Conservation (phyloP, 2,888 invertebrate species). For the Maniola hyperantus region DNA sequence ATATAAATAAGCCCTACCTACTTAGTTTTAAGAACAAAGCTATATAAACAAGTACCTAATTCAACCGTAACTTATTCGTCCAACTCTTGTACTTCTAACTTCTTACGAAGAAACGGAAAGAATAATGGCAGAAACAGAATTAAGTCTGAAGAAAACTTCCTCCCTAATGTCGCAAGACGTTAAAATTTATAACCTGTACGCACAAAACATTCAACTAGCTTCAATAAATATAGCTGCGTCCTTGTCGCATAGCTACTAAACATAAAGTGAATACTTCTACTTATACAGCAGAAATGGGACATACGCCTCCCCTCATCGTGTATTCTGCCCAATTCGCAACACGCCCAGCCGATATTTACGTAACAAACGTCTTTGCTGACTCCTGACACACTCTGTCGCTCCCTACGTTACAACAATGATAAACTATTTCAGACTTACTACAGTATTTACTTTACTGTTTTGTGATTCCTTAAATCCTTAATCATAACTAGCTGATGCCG, state of each 20-base stretch:
- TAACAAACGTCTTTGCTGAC: slow-evolving; percentile 73
- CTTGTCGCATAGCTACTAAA: slow-evolving; percentile 46
- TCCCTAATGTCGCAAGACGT: slow-evolving; percentile 3
- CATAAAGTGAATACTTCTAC: slow-evolving; percentile 68
- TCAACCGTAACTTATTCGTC: background rate
- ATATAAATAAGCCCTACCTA: background rate
- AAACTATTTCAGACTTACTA: slow-evolving; percentile 26
- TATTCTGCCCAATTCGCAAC: slow-evolving; percentile 78
- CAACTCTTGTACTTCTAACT: background rate
- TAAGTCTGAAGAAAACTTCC: slow-evolving; percentile 6
- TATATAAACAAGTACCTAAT: background rate
- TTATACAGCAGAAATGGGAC: slow-evolving; percentile 67
- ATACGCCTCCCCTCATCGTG: slow-evolving; percentile 74
- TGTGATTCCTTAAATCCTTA: background rate
- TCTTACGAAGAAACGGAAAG: slow-evolving; percentile 4
- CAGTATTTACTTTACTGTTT: slow-evolving; percentile 31
- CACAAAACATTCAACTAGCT: slow-evolving; percentile 30
- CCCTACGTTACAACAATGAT: slow-evolving; percentile 38
- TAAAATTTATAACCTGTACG: slow-evolving; percentile 23
- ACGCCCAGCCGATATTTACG: slow-evolving; percentile 79
- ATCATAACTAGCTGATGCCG: no score
- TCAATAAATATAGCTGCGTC: slow-evolving; percentile 35
- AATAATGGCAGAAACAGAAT: slow-evolving; percentile 10
- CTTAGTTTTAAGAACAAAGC: slow-evolving; percentile 2
- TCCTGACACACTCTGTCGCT: slow-evolving; percentile 68